Evolutionary conservation across 2,797 vertebrate genomes (phyloP), one percentile per base, ranked within the genome.

Genomic region (Chaetodon trifasciatus): DNA sequence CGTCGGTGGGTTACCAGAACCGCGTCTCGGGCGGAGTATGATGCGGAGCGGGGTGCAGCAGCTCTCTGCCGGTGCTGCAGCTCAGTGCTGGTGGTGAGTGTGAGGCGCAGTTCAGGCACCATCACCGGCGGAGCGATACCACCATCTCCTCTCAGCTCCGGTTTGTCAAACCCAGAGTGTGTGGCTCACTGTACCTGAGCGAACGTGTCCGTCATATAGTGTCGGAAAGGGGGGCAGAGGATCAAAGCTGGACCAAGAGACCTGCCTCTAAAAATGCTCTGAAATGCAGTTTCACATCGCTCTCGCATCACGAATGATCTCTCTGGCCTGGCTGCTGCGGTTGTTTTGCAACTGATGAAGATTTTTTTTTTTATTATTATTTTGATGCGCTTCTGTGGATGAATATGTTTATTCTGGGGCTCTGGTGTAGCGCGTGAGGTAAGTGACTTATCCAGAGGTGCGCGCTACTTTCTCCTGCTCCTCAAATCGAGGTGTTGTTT

Each of bases 91-190:
- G 62, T 21, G 67, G 63, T 75, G 79, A 83, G 47, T 66, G 69
- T 60, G 86, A 86, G 76, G 75, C 84, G 87, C 90, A 84, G 78
- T 71, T 87, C 73, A 44, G 85, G 80, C 82, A 70, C 78, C 88
- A 82, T 90, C 90, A 71, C 70, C 52, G 82, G 95, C 95, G 95
- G 95, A 95, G 90, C 84, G 95, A 96, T 95, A 93, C 85, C 58
- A 70, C 65, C 84, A 64, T 85, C 87, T 84, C 81, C 52, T 55
- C 68, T 78, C 76, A 53, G 68, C 86, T 70, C 78, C 39, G 58
- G 76, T 76, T 88, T 75, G 88, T 82, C 88, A 82, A 83, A 24
- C 73, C 1, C 76, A 89, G 92, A 86, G 93, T 83, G 93, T 86
- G 88, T 63, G 83, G 78, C 82, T 84, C 79, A 0, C 72, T 60